Percentiles rank a stretch among this genome's conserved stretches.
Evolutionary conservation across 1,140 invertebrate genomes (phyloP).

Genomic region (Xylocopa sonorina): DNA sequence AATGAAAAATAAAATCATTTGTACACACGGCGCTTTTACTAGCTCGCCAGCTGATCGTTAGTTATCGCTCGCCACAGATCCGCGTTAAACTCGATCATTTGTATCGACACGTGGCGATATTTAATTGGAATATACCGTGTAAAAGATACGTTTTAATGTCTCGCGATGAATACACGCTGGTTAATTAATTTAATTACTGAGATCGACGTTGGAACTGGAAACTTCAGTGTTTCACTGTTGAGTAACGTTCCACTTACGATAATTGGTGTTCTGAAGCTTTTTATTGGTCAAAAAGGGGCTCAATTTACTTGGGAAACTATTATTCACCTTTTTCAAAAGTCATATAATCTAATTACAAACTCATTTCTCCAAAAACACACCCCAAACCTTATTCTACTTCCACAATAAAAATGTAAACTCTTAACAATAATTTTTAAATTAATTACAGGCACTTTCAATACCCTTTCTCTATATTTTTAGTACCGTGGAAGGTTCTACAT

Average conservation of each 20-base stretch:
- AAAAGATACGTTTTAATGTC: conserved; percentile 17
- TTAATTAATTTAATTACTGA: conserved; percentile 49
- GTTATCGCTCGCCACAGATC: conserved; percentile 10
- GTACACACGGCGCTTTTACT: conserved; percentile 25
- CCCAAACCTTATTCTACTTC: too few species aligned
- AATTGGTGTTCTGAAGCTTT: conserved; percentile 3
- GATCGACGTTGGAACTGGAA: conserved; percentile 5
- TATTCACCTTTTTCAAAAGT: too few species aligned
- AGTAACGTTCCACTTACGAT: not conserved
- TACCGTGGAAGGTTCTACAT: too few species aligned
- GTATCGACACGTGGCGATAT: conserved; percentile 34
- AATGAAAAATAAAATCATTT: conserved; percentile 53
- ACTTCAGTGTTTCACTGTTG: conserved; percentile 20
- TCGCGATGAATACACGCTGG: conserved; percentile 25
- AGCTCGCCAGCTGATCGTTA: conserved; percentile 9
- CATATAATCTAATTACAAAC: too few species aligned
- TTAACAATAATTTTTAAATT: too few species aligned
- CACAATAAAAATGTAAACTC: too few species aligned
- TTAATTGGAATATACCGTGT: conserved; percentile 47
- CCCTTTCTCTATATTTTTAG: too few species aligned
- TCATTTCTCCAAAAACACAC: too few species aligned
- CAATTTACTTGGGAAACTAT: too few species aligned
- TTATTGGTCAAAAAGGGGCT: not conserved
- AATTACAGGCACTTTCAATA: too few species aligned
- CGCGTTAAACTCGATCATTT: conserved; percentile 37